phyloP scores from a whole-genome alignment of 2,888 invertebrate species.

The Auanema freiburgensis region DNA sequence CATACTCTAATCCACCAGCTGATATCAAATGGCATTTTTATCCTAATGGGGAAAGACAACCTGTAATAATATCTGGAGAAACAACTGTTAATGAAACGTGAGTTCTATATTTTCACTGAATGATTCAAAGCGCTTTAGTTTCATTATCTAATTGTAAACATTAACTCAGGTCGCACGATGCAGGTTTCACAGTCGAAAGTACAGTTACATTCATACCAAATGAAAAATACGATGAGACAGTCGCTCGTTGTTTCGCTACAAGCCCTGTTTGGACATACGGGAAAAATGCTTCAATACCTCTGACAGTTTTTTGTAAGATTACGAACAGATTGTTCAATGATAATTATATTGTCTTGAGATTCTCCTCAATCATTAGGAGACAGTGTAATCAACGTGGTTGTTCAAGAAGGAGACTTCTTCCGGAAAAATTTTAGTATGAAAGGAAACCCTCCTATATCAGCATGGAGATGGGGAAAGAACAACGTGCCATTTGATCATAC shows the following conservation, averaged over 20 bases:
- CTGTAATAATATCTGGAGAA: constrained; percentile 39
- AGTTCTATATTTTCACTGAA: constrained; percentile 5
- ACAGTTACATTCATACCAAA: constrained; percentile 55
- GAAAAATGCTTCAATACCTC: constrained; percentile 43
- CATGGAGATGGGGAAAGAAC: constrained; percentile 57
- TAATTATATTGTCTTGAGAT: constrained; percentile 38
- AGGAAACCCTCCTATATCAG: constrained; percentile 57
- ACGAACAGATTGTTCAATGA: too few species aligned
- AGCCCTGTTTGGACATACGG: constrained; percentile 55
- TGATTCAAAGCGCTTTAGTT: constrained; percentile 7
- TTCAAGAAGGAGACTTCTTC: constrained; percentile 61
- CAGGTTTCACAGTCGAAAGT: constrained; percentile 37
- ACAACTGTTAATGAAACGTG: constrained; percentile 48
- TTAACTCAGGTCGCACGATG: constrained; percentile 37
- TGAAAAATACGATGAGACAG: constrained; percentile 52
- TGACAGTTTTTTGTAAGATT: constrained; percentile 57
- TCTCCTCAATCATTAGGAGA: constrained; percentile 54
- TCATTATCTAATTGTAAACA: constrained; percentile 4
- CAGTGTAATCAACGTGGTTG: constrained; percentile 53
- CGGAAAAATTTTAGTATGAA: constrained; percentile 57
- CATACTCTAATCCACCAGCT: constrained; percentile 61
- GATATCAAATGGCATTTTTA: constrained; percentile 44
- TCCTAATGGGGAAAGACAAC: constrained; percentile 31
- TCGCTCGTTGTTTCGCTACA: constrained; percentile 56
- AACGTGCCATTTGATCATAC: constrained; percentile 54